These are phyloP conservation scores for Chinchilla lanigera DNA, from an alignment of 2,113 vertebrate species.

Conservation along the genomic window DNA sequence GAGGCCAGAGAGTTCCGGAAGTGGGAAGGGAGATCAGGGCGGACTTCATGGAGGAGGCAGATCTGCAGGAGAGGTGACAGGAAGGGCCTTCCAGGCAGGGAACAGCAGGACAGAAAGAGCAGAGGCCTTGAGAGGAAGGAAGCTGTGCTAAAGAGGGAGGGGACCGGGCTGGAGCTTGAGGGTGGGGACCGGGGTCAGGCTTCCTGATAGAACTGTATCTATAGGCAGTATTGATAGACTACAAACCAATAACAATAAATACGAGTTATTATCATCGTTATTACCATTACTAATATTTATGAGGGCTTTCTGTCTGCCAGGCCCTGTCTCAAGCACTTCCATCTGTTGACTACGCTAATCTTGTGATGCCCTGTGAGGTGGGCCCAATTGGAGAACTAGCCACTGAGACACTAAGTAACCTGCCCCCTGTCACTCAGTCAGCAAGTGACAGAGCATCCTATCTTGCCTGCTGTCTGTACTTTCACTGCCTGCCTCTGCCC, in stretches of 20 bases:
- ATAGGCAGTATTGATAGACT: background rate
- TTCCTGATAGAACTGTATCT: background rate
- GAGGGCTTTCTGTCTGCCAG: background rate
- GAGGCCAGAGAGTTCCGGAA: background rate
- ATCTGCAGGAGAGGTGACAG: background rate
- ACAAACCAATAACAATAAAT: background rate
- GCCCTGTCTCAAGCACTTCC: background rate
- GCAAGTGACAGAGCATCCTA: background rate
- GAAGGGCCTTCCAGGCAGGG: background rate
- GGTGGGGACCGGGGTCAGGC: background rate
- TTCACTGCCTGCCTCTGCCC: too few relatives aligned
- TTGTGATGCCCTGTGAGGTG: background rate
- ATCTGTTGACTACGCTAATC: rapidly evolving
- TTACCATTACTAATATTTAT: background rate
- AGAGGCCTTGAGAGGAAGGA: background rate
- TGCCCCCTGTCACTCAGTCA: background rate
- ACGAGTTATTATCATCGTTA: background rate
- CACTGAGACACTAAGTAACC: background rate
- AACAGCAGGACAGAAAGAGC: background rate
- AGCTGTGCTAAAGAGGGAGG: too few relatives aligned
- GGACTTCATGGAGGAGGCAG: background rate
- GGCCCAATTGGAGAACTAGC: background rate
- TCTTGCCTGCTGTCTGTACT: background rate
- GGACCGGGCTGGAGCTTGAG: background rate
- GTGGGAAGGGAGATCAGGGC: background rate